Percentiles rank a stretch among this genome's conserved stretches.
Conservation (phyloP, 1,140 invertebrate species). For the Drosophila pallidifrons region DNA sequence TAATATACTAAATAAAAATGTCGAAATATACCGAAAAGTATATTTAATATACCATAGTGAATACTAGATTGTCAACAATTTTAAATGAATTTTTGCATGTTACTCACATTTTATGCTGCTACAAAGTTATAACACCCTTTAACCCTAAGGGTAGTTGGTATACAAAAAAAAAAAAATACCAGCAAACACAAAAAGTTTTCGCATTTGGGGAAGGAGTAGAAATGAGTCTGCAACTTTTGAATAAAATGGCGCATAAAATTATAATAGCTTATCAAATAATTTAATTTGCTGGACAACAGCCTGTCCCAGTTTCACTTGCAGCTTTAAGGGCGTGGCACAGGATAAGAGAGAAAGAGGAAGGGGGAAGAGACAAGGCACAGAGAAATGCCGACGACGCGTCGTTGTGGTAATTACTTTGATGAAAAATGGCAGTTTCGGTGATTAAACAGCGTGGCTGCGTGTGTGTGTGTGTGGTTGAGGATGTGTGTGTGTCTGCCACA, state of each 20-base stretch:
- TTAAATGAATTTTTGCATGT: too few species aligned
- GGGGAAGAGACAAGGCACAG: background rate
- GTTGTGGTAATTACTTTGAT: slow-evolving; percentile 77
- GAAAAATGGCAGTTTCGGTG: slow-evolving; percentile 81
- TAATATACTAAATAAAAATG: too few species aligned
- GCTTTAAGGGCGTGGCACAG: slow-evolving; percentile 35
- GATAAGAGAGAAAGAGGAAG: too few species aligned
- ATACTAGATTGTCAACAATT: too few species aligned
- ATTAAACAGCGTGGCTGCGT: slow-evolving; percentile 57
- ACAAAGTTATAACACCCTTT: too few species aligned
- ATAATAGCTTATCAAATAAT: slow-evolving; percentile 80
- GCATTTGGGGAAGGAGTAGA: too few species aligned
- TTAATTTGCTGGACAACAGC: slow-evolving; percentile 60
- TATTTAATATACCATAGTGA: too few species aligned
- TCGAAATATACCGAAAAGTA: too few species aligned
- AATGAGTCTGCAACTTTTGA: slow-evolving; percentile 4
- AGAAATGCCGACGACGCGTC: slow-evolving; percentile 35
- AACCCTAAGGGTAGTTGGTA: too few species aligned
- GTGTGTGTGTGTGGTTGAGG: slow-evolving; percentile 7
- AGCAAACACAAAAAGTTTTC: background rate
- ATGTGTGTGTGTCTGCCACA: slow-evolving; percentile 43
- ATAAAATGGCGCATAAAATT: slow-evolving; percentile 74
- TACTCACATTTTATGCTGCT: too few species aligned
- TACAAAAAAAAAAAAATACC: too few species aligned
- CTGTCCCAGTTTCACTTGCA: background rate